A percentile compares a stretch with the other conserved stretches of the same genome.
Evolutionary conservation across 1,140 invertebrate species (phyloP).

Genomic region (Nebria ingens): DNA sequence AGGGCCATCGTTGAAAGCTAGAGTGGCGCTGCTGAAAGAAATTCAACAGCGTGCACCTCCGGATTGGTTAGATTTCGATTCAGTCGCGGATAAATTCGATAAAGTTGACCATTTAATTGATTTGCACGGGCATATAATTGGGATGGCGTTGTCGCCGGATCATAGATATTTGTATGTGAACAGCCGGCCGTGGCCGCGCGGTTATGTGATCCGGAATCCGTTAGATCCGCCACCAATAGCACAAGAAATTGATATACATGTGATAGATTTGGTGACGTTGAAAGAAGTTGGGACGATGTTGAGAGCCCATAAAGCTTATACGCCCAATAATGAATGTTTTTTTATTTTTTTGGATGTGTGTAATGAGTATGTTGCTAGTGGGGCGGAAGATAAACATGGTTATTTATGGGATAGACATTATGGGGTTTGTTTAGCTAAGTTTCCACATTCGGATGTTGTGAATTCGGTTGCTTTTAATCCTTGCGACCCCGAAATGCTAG

Average conservation of each 20-base stretch:
- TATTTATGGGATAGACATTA: conserved; percentile 84
- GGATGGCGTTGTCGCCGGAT: conserved; percentile 80
- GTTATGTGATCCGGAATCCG: conserved; percentile 67
- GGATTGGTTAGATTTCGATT: conserved; percentile 58
- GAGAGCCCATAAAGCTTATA: conserved; percentile 76
- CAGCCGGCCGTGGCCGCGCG: conserved; percentile 73
- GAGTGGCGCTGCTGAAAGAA: conserved; percentile 46
- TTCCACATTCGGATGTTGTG: conserved; percentile 72
- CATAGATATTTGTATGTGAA: conserved; percentile 83
- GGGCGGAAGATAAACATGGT: conserved; percentile 76
- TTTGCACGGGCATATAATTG: conserved; percentile 81
- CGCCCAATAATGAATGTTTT: conserved; percentile 80
- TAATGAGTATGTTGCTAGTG: conserved; percentile 78
- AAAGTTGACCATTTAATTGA: conserved; percentile 75
- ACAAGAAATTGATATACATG: conserved; percentile 86
- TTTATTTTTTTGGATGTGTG: conserved; percentile 83
- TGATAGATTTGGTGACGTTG: conserved; percentile 72
- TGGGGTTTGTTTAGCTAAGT: conserved; percentile 65
- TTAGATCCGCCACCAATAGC: conserved; percentile 77
- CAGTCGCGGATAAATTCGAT: conserved; percentile 63
- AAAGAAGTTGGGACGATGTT: conserved; percentile 73
- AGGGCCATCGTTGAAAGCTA: conserved; percentile 55
- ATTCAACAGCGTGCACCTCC: conserved; percentile 42
- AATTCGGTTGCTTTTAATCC: conserved; percentile 85
- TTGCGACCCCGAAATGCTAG: conserved; percentile 66